Evolutionary conservation across 2,797 vertebrate genomes (phyloP), one percentile per base, ranked within the genome.

Genomic region (Natrix natrix): DNA sequence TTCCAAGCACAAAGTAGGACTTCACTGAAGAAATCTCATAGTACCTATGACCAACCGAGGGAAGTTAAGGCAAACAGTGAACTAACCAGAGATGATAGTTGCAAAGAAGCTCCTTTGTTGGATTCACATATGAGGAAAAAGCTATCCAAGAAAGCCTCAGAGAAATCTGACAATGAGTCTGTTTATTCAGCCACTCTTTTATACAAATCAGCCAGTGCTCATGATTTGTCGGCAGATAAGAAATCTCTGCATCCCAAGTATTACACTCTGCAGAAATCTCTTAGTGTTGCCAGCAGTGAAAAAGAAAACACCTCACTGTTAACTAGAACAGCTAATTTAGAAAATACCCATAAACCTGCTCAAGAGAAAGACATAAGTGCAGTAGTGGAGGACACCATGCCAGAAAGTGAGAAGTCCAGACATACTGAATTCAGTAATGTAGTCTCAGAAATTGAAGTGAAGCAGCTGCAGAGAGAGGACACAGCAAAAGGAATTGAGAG

Each of bases 171-270:
- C 93, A 97, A 96, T 0, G 98, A 99, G 92, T 98, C 98, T 0
- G 96, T 98, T 1, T 98, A 98, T 1, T 97, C 97, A 0, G 97
- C 98, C 3, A 97, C 98, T 0, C 98, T 98, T 0, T 96, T 99
- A 28, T 99, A 98, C 94, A 99, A 98, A 95, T 99, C 99, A 0
- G 98, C 98, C 93, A 99, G 99, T 0, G 98, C 99, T 66, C 99
- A 99, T 90, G 99, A 99, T 94, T 97, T 99, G 93, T 96, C 97
- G 0, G 98, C 98, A 26, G 97, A 97, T 26, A 98, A 97, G 86
- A 98, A 98, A 94, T 96, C 98, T 17, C 95, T 98, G 91, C 97
- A 97, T 57, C 98, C 98, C 26, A 94, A 97, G 94, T 96, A 96
- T 0, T 95, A 37, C 8, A 97, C 97, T 78, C 97, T 99, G 95